Evolutionary conservation across 2,797 vertebrate genomes (phyloP).

Genomic region (Chiloscyllium punctatum): DNA sequence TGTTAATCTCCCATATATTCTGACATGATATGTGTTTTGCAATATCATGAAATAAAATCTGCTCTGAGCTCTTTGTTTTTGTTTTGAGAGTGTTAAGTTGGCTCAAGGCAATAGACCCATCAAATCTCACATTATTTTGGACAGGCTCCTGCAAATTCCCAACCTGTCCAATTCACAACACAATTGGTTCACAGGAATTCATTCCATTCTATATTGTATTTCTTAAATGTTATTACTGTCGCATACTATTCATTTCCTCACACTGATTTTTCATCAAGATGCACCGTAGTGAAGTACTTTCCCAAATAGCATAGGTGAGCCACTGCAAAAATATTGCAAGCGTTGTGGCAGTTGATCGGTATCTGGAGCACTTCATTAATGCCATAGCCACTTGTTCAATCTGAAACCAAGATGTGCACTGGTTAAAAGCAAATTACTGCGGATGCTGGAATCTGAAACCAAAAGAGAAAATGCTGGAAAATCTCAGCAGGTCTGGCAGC

Average conservation of each 20-base stretch:
- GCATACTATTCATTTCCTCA: background rate
- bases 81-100: background rate
- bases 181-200: background rate
- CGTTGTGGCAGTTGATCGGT: background rate
- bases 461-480: too few relatives aligned
- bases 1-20: background rate
- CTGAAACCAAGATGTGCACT: background rate
- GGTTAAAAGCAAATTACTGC: too few relatives aligned
- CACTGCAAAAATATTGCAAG: background rate
- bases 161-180: background rate
- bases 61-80: background rate
- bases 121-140: background rate
- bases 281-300: background rate
- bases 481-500: too few relatives aligned
- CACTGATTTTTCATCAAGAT: background rate
- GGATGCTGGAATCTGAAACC: too few relatives aligned
- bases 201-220: background rate
- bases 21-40: background rate
- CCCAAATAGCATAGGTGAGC: background rate
- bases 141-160: background rate
- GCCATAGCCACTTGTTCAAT: background rate
- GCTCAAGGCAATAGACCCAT: background rate
- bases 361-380: background rate
- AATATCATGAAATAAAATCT: background rate
- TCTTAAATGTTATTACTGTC: background rate